A percentile compares a stretch with the other conserved stretches of the same genome.
phyloP scores from a whole-genome alignment of 2,113 vertebrate species.

The Recurvirostra avosetta region DNA sequence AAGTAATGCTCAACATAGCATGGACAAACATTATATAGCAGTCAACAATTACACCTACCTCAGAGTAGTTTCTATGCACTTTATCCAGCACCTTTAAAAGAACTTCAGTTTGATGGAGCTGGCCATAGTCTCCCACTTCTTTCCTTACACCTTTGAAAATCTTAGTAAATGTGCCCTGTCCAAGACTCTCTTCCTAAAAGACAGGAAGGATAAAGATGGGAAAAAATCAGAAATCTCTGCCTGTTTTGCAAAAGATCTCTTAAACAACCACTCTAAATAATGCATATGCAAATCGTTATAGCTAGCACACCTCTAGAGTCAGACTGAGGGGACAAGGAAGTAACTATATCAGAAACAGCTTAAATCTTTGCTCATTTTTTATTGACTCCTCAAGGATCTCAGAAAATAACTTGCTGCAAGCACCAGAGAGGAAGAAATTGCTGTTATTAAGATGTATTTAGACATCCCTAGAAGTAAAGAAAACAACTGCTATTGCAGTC shows the following conservation, averaged over 20 bases:
- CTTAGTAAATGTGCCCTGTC: slow-evolving; percentile 96
- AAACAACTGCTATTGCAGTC: neutral
- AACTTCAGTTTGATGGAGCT: slow-evolving; percentile 90
- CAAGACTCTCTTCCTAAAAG: slow-evolving; percentile 88
- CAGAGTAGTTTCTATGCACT: slow-evolving; percentile 90
- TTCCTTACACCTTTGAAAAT: slow-evolving; percentile 89
- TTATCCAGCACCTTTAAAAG: slow-evolving; percentile 94
- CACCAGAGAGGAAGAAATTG: neutral
- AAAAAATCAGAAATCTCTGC: neutral
- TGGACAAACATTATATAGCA: neutral
- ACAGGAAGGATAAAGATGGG: neutral
- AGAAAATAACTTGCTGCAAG: neutral
- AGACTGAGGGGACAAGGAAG: neutral
- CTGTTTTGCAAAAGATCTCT: neutral
- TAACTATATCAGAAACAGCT: neutral
- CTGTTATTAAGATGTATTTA: neutral
- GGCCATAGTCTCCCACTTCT: slow-evolving; percentile 90
- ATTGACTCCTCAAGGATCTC: neutral
- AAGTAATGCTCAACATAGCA: neutral
- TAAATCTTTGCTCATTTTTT: neutral
- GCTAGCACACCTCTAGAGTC: neutral
- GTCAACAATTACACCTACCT: slow-evolving; percentile 76
- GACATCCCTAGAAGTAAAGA: neutral
- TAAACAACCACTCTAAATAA: neutral
- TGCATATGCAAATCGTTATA: neutral